Conservation (phyloP, 1,140 invertebrate genomes). For the Cataglyphis hispanica region DNA sequence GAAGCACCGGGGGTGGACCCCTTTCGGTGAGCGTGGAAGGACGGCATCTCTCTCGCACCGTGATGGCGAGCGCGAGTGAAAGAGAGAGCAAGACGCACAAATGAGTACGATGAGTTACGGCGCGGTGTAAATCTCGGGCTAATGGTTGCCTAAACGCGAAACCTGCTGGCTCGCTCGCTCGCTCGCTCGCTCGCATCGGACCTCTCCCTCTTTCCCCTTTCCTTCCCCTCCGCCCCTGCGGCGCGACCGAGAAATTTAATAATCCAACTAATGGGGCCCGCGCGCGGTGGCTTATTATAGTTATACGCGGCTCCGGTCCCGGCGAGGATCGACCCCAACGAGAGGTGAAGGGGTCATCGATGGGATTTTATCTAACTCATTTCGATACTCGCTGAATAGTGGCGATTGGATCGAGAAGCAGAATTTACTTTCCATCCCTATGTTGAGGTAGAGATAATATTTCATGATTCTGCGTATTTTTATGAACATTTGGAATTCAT, state of each 20-base stretch:
- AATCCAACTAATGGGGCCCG: slow-evolving; percentile 84
- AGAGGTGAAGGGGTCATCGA: slow-evolving; percentile 48
- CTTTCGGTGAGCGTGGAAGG: slow-evolving; percentile 27
- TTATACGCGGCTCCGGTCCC: slow-evolving; percentile 62
- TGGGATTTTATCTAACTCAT: slow-evolving; percentile 56
- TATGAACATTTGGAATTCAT: not conserved
- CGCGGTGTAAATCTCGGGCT: slow-evolving; percentile 86
- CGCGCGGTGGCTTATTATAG: slow-evolving; percentile 81
- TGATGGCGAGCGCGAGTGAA: slow-evolving; percentile 11
- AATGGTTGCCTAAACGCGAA: slow-evolving; percentile 87
- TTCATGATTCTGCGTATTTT: slow-evolving; percentile 6
- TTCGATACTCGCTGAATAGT: slow-evolving; percentile 9
- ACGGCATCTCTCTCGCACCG: not conserved
- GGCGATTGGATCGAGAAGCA: not conserved
- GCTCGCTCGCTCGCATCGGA: slow-evolving; percentile 17
- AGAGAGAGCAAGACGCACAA: slow-evolving; percentile 81
- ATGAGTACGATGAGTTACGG: slow-evolving; percentile 87
- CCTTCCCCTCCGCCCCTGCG: slow-evolving; percentile 64
- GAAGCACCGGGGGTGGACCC: slow-evolving; percentile 70
- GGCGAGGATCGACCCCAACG: slow-evolving; percentile 23
- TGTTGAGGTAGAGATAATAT: not conserved
- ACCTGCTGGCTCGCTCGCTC: slow-evolving; percentile 79
- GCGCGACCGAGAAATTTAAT: slow-evolving; percentile 86
- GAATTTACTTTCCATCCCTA: not conserved
- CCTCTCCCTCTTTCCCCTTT: not conserved